Base-by-base conservation (phyloP, 2,888 invertebrate genomes). In the Lutraria lutraria region DNA sequence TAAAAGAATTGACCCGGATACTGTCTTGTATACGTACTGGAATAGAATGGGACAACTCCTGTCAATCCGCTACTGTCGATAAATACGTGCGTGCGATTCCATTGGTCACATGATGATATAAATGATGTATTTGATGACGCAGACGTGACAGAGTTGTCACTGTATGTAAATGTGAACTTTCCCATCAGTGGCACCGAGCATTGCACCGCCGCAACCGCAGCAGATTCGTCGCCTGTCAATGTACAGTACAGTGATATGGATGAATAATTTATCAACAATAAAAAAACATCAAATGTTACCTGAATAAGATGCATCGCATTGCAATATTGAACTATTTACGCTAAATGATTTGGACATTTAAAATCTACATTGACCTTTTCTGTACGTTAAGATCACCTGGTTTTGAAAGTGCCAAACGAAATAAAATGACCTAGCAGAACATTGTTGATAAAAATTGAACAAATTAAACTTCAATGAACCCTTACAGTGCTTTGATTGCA, bases 141-240 rank as follows among this genome's bases (percentile, higher is more conserved):
- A 13, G 68, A 85, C 6, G 87, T 29, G 8, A 31, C 79, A 0
- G 84, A 80, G 16, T 53, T 25, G 43, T 88, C 81, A 19, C 63
- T 83, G 85, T 89, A 91, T 16, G 81, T 86, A 83, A 84, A 91
- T 3, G 13, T 79, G 53, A 82, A 89, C 4, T 79, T 68, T 3
- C 89, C 86, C 15, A 91, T 68, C 13, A 91, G 60, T 21, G 85
- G 60, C 15, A 63, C 72, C 13, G 89, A 54, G 34, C 89, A 89
- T 31, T 82, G 82, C 3, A 88, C 79, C 0, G 84, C 68, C 1
- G 81, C 52, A 10, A 85, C 52, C 60, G 89, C 89, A 34, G 82
- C 80, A 13, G 34, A 68, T 81, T 90, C 87, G 43, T 81, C 63
- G 0, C 90, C 90, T 84, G 85, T 54, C 6, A 79, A 81, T 81